phyloP scores from a whole-genome alignment of 2,113 vertebrate species.

The Syngnathoides biaculeatus region DNA sequence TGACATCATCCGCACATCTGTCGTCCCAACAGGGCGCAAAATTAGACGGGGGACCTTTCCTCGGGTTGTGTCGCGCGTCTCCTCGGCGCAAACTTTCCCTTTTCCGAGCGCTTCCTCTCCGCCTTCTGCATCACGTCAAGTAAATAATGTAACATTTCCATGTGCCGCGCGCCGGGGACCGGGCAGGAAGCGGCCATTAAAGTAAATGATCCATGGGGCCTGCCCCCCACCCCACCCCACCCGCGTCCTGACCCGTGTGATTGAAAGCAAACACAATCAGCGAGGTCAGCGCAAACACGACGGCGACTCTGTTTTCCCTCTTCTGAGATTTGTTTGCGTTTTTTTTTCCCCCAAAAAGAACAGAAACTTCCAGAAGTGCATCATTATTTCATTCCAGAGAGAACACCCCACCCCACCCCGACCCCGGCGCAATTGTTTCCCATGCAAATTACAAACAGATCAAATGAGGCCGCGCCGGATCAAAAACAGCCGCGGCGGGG shows the following conservation, averaged over 20 bases:
- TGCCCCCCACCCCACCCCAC: too few species aligned
- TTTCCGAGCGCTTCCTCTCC: neutral
- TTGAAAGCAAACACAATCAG: slow-evolving; percentile 70
- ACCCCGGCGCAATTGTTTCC: slow-evolving; percentile 39
- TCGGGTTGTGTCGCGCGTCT: slow-evolving; percentile 39
- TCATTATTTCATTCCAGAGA: neutral
- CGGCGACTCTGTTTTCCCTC: slow-evolving; percentile 31
- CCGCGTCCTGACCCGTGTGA: slow-evolving; percentile 67
- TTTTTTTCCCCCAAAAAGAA: neutral
- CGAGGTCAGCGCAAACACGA: slow-evolving; percentile 39
- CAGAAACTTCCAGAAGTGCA: slow-evolving; percentile 53
- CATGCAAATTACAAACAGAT: slow-evolving; percentile 50
- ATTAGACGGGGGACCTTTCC: slow-evolving; percentile 49
- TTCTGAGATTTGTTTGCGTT: neutral
- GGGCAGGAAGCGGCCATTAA: slow-evolving; percentile 65
- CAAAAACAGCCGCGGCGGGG: neutral
- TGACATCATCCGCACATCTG: slow-evolving; percentile 80
- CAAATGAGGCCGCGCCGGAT: slow-evolving; percentile 30
- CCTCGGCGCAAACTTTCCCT: slow-evolving; percentile 1
- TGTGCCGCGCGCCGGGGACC: slow-evolving; percentile 37
- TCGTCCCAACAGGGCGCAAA: slow-evolving; percentile 73
- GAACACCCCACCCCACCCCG: too few species aligned
- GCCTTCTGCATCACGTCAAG: neutral
- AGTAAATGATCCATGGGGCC: slow-evolving; percentile 61
- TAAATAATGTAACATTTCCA: slow-evolving; percentile 9